Base-by-base conservation (phyloP, 1,140 invertebrate genomes). In the Neocloeon triangulifer region DNA sequence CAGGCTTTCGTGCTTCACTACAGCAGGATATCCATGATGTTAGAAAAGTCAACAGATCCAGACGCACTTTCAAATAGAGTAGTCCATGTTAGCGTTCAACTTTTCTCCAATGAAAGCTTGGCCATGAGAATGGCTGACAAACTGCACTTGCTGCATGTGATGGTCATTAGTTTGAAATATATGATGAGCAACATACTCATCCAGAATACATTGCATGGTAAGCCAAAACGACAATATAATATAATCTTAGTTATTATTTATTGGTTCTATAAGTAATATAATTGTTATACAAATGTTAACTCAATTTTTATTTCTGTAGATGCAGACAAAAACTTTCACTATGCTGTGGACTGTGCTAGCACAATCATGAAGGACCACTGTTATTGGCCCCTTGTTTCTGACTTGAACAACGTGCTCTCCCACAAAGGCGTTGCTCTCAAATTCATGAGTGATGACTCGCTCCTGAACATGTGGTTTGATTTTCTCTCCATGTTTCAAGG, bases 321-420 rank as follows among this genome's bases (percentile, higher is more conserved):
- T 58, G 64, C 69, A 19, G 61, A 66, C 12, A 69, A 71, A 41
- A 88, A 86, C 52, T 73, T 70, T 41, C 82, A 89, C 48, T 69
- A 66, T 43, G 86, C 95, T n/a, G 88, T 95, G 5, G 85, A 94
- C 46, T 95, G 88, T 51, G 75, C 69, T 9, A 63, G 75, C 38
- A 63, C 74, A 39, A 78, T 92, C 4, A 92, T 96, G 82, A 91
- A 86, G 52, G 82, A 94, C 46, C 91, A 96, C 54, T 92, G 86
- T 56, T 96, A 94, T 55, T 96, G 89, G 89, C 88, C 91, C 8
- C 59, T 95, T 3, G 84, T 96, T 21, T 92, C 85, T 1, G 91
- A 97, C 60, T 67, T 97, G 21, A 95, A 94, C 48, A 96, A 95
- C 53, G 77, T 96, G n/a, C 59, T 97, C 1, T 86, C 84, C 1